Evolutionary conservation across 2,797 vertebrate genomes (phyloP).

Genomic region (Mionectes olivaceus): DNA sequence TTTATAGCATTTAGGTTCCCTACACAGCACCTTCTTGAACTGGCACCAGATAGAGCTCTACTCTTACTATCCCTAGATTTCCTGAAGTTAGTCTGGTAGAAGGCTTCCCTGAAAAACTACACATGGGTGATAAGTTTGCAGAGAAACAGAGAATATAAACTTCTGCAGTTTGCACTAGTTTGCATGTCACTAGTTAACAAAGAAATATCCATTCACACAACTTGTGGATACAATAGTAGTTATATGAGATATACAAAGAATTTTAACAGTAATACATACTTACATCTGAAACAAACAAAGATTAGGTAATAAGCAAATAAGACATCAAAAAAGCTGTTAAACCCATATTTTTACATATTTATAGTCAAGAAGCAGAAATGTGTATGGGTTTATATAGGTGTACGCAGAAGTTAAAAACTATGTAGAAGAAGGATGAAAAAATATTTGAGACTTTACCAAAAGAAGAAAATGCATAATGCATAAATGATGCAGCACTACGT

Average conservation of each 20-base stretch:
- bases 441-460: neutral
- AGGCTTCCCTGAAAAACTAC: neutral
- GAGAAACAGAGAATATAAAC: neutral
- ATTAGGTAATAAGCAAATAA: neutral
- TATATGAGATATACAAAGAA: neutral
- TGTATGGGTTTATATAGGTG: neutral
- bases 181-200: neutral
- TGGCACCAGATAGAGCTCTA: accelerated
- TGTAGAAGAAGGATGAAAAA: neutral
- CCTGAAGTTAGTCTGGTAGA: neutral
- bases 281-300: neutral
- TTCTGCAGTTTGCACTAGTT: neutral
- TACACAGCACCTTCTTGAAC: neutral
- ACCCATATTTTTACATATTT: neutral
- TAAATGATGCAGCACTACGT: neutral
- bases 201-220: neutral
- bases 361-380: neutral
- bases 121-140: neutral
- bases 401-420: neutral
- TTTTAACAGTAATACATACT: neutral
- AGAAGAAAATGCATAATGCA: neutral
- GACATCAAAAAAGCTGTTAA: neutral
- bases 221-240: neutral
- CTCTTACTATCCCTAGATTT: neutral
- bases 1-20: neutral